Base-by-base conservation (phyloP, 1,140 invertebrate species). In the Ganaspis sp. region DNA sequence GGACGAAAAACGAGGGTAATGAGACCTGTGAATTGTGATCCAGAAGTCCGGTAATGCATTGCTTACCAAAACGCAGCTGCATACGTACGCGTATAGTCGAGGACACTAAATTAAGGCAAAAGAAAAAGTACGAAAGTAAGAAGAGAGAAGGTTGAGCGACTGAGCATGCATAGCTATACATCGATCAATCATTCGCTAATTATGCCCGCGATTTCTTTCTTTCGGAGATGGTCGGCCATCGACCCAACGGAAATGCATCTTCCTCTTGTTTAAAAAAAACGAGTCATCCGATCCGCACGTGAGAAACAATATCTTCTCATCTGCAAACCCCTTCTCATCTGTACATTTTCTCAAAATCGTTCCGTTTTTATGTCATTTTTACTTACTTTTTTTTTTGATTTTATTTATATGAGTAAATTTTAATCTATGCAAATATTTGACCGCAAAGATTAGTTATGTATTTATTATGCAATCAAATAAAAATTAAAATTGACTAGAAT, bases 171-270 rank as follows among this genome's bases (percentile, higher is more conserved):
- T 87, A 87, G 86, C 87, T 88, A 78, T 85, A 83, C 88, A 89
- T 89, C 89, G 86, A 90, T 90, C 89, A 90, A 90, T 89, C 88
- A 90, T 89, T 89, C 89, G 87, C 85, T 89, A 90, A 90, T 90
- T 89, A 90, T 90, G 89, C 87, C 81, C 83, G 86, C 83, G 84
- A 87, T 87, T 89, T 88, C 86, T 89, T 90, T 89, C 87, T 86
- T 86, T 86, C 82, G 84, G 74, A 81, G 83, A 78, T 74, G 76
- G 70, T 80, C 74, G 85, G 81, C 45, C 86, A 58, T 82, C 81
- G 84, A 84, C 83, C 83, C 74, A 77, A 72, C 42, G 21, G 38
- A 45, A 72, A 72, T 72, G 34, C 70, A 15, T 64, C 58, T 64
- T 26, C 54, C 54, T 45, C 42, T 64, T 26, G 8, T 64, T 9